These are phyloP conservation scores for Crossaster papposus DNA, from an alignment of 53 echinoderm and acorn worm genomes.

Conservation along the genomic window DNA sequence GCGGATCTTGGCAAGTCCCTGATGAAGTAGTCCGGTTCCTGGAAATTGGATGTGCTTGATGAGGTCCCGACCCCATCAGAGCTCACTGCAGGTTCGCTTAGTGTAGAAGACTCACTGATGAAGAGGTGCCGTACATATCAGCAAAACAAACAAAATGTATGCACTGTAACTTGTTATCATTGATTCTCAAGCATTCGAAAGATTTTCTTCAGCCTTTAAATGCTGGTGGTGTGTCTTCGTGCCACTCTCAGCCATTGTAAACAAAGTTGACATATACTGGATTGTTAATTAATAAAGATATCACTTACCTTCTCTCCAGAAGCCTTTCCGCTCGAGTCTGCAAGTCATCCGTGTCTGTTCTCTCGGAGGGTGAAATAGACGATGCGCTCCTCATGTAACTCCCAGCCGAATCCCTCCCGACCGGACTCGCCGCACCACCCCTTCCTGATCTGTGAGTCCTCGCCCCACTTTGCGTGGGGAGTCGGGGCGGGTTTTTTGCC, in stretches of 20 bases:
- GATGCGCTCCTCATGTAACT: conserved; percentile 29
- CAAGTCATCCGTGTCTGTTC: conserved; percentile 62
- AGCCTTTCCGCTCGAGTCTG: conserved; percentile 83
- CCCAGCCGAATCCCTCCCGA: conserved; percentile 9
- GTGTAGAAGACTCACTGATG: conserved; percentile 74
- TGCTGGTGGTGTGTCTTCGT: no score
- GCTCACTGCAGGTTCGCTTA: conserved; percentile 80
- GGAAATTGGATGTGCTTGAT: conserved; percentile 55
- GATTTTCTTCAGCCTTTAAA: no score
- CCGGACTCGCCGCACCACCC: neutral
- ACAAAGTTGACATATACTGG: no score
- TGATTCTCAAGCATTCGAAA: no score
- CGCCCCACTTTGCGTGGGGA: neutral
- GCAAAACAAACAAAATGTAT: neutral
- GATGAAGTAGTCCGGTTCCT: conserved; percentile 50
- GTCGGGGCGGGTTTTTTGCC: conserved; percentile 1
- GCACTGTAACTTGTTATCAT: neutral
- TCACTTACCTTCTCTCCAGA: conserved; percentile 73
- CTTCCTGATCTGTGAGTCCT: neutral
- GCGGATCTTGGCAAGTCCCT: conserved; percentile 15
- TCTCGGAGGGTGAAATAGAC: conserved; percentile 18
- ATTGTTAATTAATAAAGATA: no score
- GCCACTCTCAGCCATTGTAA: no score
- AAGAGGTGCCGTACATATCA: neutral
- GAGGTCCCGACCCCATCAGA: conserved; percentile 83